Conservation (phyloP, 2,888 invertebrate genomes). For the Cryptosula pallasiana region DNA sequence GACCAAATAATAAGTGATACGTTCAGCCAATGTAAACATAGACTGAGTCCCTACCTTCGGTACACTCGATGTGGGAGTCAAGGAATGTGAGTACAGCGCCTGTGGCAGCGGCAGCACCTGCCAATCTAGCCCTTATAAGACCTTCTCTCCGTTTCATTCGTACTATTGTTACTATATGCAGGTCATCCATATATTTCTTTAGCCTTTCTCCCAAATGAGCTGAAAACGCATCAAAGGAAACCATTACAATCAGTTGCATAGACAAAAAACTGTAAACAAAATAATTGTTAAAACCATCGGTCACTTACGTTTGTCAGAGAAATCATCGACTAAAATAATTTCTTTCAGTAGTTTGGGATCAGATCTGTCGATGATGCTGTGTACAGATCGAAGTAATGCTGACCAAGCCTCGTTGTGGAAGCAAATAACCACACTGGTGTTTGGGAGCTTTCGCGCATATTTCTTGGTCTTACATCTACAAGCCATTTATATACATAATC, state of each 20-base stretch:
- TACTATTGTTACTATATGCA: conserved; percentile 63
- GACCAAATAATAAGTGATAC: not conserved
- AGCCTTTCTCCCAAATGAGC: not conserved
- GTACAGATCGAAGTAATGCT: conserved; percentile 86
- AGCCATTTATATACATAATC: no score
- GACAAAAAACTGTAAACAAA: no score
- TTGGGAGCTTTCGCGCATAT: conserved; percentile 45
- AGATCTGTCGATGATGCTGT: conserved; percentile 89
- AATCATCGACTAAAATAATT: conserved; percentile 90
- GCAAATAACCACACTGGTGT: conserved; percentile 53
- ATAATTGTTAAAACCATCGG: no score
- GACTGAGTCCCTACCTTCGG: conserved; percentile 53
- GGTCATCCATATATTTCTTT: not conserved
- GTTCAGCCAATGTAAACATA: no score
- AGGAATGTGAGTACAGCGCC: conserved; percentile 90
- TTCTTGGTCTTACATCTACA: conserved; percentile 43
- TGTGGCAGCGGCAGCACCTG: conserved; percentile 78
- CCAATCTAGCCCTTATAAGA: conserved; percentile 83
- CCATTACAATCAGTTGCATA: no score
- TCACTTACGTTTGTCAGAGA: conserved; percentile 58
- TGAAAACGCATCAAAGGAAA: conserved; percentile 26
- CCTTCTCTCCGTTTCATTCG: conserved; percentile 88
- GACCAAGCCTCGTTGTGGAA: conserved; percentile 98
- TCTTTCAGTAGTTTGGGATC: conserved; percentile 84
- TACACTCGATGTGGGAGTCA: conserved; percentile 97